Evolutionary conservation across 2,113 vertebrate genomes (phyloP).

Genomic region (Scortum barcoo): DNA sequence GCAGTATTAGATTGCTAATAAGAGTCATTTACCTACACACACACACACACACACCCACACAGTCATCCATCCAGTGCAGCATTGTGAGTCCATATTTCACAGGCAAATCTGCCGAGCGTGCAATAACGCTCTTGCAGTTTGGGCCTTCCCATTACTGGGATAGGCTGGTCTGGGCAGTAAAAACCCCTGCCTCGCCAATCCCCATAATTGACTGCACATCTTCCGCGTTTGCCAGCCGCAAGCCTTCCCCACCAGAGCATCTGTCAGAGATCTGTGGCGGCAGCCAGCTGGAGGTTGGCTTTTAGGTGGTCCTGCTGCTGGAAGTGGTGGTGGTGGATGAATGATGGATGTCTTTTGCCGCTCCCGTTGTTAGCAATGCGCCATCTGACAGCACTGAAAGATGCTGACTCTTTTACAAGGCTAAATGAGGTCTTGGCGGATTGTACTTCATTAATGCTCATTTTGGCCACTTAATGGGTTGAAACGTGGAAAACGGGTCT

Average conservation of each 20-base stretch:
- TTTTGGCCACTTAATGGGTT: not conserved
- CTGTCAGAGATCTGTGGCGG: slow-evolving; percentile 59
- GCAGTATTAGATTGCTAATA: slow-evolving; percentile 60
- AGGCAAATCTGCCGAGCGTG: slow-evolving; percentile 76
- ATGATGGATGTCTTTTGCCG: slow-evolving; percentile 53
- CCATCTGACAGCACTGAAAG: slow-evolving; percentile 28
- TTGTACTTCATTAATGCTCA: slow-evolving; percentile 3
- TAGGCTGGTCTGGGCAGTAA: slow-evolving; percentile 72
- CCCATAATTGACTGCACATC: slow-evolving; percentile 77
- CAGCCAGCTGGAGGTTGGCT: slow-evolving; percentile 58
- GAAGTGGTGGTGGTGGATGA: slow-evolving; percentile 35
- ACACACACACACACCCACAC: slow-evolving; percentile 37
- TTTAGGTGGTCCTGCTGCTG: slow-evolving; percentile 48
- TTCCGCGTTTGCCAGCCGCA: slow-evolving; percentile 64
- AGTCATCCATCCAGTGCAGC: slow-evolving; percentile 50
- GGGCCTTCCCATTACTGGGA: slow-evolving; percentile 74
- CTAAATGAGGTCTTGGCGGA: slow-evolving; percentile 18
- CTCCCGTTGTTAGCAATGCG: slow-evolving; percentile 23
- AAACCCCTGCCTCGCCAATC: slow-evolving; percentile 77
- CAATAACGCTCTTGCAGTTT: slow-evolving; percentile 73
- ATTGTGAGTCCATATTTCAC: slow-evolving; percentile 78
- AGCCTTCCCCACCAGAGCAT: slow-evolving; percentile 57
- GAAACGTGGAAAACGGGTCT: not conserved
- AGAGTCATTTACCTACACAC: slow-evolving; percentile 46
- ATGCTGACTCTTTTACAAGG: slow-evolving; percentile 37